phyloP scores from a whole-genome alignment of 2,888 invertebrate genomes.

The Heterodera filipjevi region DNA sequence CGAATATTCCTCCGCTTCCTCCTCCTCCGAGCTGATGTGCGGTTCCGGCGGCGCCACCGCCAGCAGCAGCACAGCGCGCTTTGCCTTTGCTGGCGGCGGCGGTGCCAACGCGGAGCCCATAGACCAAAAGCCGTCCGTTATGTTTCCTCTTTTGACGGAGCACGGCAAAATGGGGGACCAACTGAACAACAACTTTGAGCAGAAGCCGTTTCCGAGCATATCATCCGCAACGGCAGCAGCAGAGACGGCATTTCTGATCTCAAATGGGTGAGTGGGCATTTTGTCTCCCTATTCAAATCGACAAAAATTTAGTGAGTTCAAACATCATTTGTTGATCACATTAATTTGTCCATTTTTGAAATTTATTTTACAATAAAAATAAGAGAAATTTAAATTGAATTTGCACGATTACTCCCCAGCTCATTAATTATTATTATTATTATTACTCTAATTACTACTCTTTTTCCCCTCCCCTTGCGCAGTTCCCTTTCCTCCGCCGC shows the following conservation, averaged over 20 bases:
- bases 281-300: neutral
- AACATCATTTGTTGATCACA: too few relatives aligned
- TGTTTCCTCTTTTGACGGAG: neutral
- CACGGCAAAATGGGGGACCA: slow-evolving; percentile 2
- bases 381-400: too few relatives aligned
- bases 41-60: neutral
- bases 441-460: too few relatives aligned
- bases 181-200: neutral
- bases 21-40: slow-evolving; percentile 16
- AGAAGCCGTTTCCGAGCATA: slow-evolving; percentile 3
- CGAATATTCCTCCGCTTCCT: neutral
- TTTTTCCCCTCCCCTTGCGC: neutral
- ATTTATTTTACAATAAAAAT: too few relatives aligned
- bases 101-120: neutral
- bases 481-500: neutral
- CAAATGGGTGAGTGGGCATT: neutral
- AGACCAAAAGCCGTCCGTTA: neutral
- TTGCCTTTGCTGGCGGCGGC: neutral
- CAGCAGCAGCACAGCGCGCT: neutral
- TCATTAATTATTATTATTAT: too few relatives aligned
- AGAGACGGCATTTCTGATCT: neutral
- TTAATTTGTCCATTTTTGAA: too few relatives aligned
- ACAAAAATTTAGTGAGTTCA: too few relatives aligned
- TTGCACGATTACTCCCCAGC: too few relatives aligned
- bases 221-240: neutral